phyloP scores from a whole-genome alignment of 2,113 vertebrate genomes.

The Nesospiza acunhae region DNA sequence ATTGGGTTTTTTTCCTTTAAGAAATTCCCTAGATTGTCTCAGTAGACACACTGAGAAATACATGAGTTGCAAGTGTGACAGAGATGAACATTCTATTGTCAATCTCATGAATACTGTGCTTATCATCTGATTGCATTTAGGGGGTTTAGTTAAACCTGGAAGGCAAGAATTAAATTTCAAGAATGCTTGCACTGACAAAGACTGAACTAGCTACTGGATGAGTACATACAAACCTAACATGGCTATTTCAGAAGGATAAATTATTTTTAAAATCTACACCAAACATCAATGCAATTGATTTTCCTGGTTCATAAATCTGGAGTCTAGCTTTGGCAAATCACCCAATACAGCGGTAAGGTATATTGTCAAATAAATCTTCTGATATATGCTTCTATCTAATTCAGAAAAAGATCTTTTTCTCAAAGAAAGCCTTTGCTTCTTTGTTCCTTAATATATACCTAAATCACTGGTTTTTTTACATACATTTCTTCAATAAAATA shows the following conservation, averaged over 20 bases:
- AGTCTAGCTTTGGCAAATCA: background rate
- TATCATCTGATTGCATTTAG: background rate
- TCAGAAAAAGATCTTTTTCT: background rate
- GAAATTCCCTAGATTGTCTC: background rate
- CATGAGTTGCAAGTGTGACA: background rate
- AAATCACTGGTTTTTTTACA: background rate
- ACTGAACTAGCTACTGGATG: background rate
- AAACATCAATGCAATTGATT: background rate
- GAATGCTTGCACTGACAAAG: background rate
- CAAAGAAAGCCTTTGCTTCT: background rate
- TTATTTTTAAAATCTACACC: background rate
- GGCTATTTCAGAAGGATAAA: background rate
- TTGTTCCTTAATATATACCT: background rate
- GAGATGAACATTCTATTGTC: background rate
- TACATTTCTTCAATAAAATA: background rate
- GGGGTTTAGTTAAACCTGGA: background rate
- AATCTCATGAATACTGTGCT: background rate
- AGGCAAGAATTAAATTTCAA: background rate
- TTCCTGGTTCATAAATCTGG: slow-evolving; percentile 18
- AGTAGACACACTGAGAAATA: background rate
- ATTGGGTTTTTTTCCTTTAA: background rate
- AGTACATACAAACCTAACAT: background rate
- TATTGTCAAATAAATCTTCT: background rate
- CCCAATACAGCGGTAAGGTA: background rate
- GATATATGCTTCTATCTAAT: background rate